Percentiles rank a stretch among this genome's conserved stretches.
These are phyloP conservation scores for Carduelis carduelis DNA, from an alignment of 2,797 vertebrate species.

Conservation along the genomic window DNA sequence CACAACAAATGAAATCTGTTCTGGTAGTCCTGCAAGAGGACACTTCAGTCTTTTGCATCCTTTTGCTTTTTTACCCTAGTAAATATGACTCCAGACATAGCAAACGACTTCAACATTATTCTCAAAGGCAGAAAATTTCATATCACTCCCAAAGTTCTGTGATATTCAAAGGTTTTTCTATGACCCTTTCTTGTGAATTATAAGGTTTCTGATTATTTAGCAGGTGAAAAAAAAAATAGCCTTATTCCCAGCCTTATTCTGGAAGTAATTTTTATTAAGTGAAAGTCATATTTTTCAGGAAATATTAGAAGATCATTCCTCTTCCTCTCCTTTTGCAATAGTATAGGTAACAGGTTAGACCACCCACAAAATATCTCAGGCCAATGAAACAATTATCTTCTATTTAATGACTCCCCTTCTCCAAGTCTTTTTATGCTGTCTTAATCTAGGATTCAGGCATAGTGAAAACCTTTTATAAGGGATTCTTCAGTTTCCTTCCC, in stretches of 20 bases:
- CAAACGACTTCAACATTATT: not conserved
- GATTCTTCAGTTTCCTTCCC: not conserved
- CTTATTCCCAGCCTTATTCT: not conserved
- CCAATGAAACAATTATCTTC: not conserved
- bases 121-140: not conserved
- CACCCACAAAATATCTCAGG: not conserved
- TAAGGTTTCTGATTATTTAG: not conserved
- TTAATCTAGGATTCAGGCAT: not conserved
- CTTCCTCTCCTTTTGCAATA: not conserved
- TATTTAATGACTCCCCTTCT: not conserved
- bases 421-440: not conserved
- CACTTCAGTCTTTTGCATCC: not conserved
- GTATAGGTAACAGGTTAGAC: rapidly evolving
- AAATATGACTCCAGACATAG: not conserved
- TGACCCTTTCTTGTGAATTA: not conserved
- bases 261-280: not conserved
- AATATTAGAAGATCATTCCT: not conserved
- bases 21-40: not conserved
- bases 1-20: not conserved
- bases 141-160: no score
- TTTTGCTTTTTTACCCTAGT: not conserved
- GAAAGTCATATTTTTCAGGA: not conserved
- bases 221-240: not conserved
- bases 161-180: not conserved
- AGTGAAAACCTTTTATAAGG: not conserved